Percentiles rank a stretch among this genome's conserved stretches.
Evolutionary conservation across 2,797 vertebrate genomes (phyloP).

Genomic region (Hippocampus kuda): DNA sequence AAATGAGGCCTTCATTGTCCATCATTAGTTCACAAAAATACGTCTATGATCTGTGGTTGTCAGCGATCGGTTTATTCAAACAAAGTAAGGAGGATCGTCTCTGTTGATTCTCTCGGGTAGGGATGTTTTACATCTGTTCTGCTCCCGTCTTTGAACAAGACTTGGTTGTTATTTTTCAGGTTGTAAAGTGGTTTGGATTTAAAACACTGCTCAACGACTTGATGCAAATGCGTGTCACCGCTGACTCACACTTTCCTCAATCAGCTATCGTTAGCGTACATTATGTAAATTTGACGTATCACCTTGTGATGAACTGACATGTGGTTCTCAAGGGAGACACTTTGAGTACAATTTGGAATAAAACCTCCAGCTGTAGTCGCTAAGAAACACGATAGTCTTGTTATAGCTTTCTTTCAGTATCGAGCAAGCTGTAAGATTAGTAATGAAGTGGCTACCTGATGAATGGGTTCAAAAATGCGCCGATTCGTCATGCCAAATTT

Average conservation of each 20-base stretch:
- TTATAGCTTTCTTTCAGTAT: slow-evolving; percentile 5
- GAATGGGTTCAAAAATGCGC: slow-evolving; percentile 27
- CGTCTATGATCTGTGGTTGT: too few species aligned
- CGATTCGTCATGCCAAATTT: slow-evolving; percentile 31
- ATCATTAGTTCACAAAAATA: too few species aligned
- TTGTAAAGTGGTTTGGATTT: neutral
- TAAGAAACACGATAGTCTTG: neutral
- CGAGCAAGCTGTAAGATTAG: slow-evolving; percentile 23
- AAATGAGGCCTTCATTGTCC: too few species aligned
- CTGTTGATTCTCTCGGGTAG: too few species aligned
- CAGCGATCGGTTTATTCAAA: too few species aligned
- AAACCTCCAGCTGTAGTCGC: neutral
- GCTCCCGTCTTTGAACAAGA: neutral
- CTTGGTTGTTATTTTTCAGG: neutral
- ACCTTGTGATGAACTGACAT: slow-evolving; percentile 5
- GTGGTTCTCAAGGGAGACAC: neutral
- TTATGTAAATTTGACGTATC: neutral
- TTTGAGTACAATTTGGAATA: too few species aligned
- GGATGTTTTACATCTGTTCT: too few species aligned
- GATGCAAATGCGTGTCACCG: neutral
- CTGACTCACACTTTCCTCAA: neutral
- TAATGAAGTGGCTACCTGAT: slow-evolving; percentile 23
- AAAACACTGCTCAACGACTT: neutral
- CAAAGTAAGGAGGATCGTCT: too few species aligned
- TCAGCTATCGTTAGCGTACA: neutral